Evolutionary conservation across 1,140 invertebrate species (phyloP).

Genomic region (Sarcophaga bullata): DNA sequence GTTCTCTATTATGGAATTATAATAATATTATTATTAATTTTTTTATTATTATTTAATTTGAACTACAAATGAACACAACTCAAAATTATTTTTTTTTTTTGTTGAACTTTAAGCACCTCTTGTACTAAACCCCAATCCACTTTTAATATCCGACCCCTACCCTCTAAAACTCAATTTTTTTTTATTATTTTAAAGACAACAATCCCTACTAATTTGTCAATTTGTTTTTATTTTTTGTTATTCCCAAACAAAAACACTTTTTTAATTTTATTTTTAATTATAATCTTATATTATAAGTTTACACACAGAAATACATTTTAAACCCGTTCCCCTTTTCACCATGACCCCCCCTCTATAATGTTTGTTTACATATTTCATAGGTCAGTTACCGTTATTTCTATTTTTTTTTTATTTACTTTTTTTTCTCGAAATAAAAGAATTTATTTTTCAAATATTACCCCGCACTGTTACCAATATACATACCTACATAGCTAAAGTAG

Average conservation of each 20-base stretch:
- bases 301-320: conserved; percentile 3
- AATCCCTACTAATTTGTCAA: neutral
- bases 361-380: too few species aligned
- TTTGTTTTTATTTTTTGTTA: too few species aligned
- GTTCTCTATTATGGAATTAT: conserved; percentile 58
- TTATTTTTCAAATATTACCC: too few species aligned
- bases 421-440: too few species aligned
- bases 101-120: conserved; percentile 7
- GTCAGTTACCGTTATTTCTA: too few species aligned
- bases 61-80: neutral
- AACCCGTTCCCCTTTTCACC: neutral
- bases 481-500: too few species aligned
- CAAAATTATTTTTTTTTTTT: conserved; percentile 34
- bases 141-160: neutral
- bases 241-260: neutral
- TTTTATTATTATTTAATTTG: neutral
- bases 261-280: neutral
- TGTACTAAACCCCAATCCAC: conserved; percentile 6
- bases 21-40: conserved; percentile 5
- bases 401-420: too few species aligned
- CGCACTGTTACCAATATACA: too few species aligned
- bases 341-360: neutral
- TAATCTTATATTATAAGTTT: neutral
- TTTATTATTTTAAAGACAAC: neutral
- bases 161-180: neutral